Base-by-base conservation (phyloP, 2,888 invertebrate genomes). In the Pristionchus fissidentatus region DNA sequence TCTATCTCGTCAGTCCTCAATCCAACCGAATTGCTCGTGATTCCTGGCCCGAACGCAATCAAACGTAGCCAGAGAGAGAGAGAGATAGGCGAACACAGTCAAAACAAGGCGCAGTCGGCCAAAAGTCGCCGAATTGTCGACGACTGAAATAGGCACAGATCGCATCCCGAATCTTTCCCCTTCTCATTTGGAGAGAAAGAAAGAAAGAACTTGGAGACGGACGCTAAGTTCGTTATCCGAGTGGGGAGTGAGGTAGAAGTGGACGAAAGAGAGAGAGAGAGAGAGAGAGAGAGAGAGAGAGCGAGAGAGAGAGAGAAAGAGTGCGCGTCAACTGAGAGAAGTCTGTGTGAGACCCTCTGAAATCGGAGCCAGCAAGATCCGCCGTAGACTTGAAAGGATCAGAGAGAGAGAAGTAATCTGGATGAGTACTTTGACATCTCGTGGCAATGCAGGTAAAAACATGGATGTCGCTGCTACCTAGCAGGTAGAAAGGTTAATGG, bases 161-260 rank as follows among this genome's bases (percentile, higher is more conserved):
- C 10, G 15, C 15, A 8, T 46, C 46, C 46, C 46, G 46, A 46
- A 46, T 15, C 46, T n/a, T n/a, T n/a, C n/a, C n/a, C n/a, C n/a
- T n/a, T n/a, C n/a, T n/a, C n/a, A n/a, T n/a, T n/a, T n/a, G n/a
- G n/a, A 46, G 15, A 15, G 8, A 46, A 46, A 46, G 46, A n/a
- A 55, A 55, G 22, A n/a, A 19, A n/a, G 55, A 55, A 22, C 22
- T 15, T 15, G 55, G 22, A 55, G 55, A 55, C 4, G 32, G 70
- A 38, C 29, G 38, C 70, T 70, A 70, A 70, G 41, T 70, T 70
- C 41, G 26, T 70, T 70, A 35, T 43, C 70, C 26, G 70, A 41
- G 70, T 70, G 70, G 43, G 70, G 70, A 70, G 41, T 70, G 41
- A 19, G 1, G 66, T n/a, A 38, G 41, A 26, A 73, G 29, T 41